These are phyloP conservation scores for Typhlomys cinereus DNA, from an alignment of 2,113 vertebrate species.

Conservation along the genomic window DNA sequence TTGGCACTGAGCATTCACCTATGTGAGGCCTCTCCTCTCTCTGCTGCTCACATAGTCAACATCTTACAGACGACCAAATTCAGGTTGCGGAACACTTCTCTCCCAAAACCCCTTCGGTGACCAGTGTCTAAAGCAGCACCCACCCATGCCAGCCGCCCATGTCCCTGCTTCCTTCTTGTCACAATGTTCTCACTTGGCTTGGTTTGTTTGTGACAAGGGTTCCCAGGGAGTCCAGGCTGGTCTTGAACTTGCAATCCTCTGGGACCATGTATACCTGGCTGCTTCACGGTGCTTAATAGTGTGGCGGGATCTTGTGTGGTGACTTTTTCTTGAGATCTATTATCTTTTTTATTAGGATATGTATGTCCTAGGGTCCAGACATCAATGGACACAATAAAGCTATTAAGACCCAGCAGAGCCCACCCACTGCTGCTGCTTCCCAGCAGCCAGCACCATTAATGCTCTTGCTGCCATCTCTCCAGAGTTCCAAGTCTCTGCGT, in stretches of 20 bases:
- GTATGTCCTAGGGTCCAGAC: not conserved
- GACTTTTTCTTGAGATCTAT: not conserved
- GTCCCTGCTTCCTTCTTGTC: not conserved
- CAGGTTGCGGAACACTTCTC: not conserved
- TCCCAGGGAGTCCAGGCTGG: not conserved
- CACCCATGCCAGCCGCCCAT: not conserved
- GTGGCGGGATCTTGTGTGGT: not conserved
- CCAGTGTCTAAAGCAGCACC: not conserved
- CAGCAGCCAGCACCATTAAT: not conserved
- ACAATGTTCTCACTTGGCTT: not conserved
- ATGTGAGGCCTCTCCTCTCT: not conserved
- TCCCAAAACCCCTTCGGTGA: not conserved
- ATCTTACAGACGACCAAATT: not conserved
- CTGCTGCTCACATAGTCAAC: accelerated
- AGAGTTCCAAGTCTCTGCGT: not conserved
- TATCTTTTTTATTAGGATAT: not conserved
- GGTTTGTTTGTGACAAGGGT: not conserved
- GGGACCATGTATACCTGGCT: not conserved
- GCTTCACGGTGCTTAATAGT: not conserved
- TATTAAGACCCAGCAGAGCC: not conserved
- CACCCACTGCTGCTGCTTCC: no score
- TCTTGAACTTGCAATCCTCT: not conserved
- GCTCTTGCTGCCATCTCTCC: not conserved
- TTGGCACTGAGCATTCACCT: not conserved
- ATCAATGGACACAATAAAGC: not conserved